These are phyloP conservation scores for Eupithecia subumbrata DNA, from an alignment of 2,888 invertebrate species.

Conservation along the genomic window DNA sequence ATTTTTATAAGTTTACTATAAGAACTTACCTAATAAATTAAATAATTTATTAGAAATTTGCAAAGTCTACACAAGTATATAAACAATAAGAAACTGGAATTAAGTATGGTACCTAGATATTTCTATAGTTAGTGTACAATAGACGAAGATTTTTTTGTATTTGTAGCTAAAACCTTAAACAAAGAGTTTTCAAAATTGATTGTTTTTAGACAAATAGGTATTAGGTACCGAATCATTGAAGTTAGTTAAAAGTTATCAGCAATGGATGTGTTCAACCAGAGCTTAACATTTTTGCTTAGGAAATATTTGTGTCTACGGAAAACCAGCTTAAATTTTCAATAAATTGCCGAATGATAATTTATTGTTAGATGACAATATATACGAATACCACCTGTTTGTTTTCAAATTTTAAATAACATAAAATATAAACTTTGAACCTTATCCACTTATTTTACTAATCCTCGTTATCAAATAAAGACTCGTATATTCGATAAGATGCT, in stretches of 20 bases:
- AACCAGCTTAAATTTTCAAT: background rate
- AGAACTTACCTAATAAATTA: background rate
- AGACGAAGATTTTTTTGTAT: background rate
- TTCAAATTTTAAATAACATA: background rate
- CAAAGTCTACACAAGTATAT: background rate
- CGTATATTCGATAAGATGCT: background rate
- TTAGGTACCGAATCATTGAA: background rate
- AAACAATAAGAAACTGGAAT: too few species aligned
- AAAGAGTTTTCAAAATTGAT: background rate
- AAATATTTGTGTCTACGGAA: background rate
- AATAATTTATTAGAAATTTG: background rate
- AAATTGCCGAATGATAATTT: background rate
- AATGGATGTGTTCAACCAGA: background rate
- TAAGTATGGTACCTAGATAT: too few species aligned
- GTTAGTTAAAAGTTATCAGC: background rate
- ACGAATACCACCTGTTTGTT: background rate
- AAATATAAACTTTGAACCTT: background rate
- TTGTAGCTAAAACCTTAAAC: background rate
- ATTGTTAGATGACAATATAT: background rate
- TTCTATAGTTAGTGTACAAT: too few species aligned
- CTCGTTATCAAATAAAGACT: background rate
- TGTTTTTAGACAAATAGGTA: background rate
- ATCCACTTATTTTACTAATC: background rate
- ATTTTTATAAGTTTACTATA: too few species aligned
- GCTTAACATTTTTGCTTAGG: background rate